These are phyloP conservation scores for Microctonus aethiopoides DNA, from an alignment of 2,888 invertebrate species.

Conservation along the genomic window DNA sequence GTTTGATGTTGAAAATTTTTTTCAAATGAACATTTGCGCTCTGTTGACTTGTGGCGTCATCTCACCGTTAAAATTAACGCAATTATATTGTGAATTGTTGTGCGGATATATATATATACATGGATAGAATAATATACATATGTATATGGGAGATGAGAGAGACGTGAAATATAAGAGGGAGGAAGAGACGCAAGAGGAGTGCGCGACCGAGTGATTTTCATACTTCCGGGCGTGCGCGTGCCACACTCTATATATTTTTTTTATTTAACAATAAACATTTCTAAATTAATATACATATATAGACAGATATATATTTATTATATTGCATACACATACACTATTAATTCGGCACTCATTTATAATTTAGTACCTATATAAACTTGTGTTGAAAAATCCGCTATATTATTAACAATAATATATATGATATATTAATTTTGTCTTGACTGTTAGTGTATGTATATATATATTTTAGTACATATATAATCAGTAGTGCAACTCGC, in stretches of 20 bases:
- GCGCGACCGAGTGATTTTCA: background rate
- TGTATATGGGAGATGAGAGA: too few species aligned
- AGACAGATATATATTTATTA: too few species aligned
- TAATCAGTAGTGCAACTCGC: background rate
- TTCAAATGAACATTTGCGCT: background rate
- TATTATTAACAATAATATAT: background rate
- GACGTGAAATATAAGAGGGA: background rate
- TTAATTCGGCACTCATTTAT: background rate
- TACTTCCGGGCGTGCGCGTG: background rate
- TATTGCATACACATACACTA: too few species aligned
- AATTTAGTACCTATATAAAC: background rate
- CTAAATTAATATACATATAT: background rate
- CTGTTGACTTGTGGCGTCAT: background rate
- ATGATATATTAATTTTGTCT: background rate
- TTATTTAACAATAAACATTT: too few species aligned
- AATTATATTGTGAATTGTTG: background rate
- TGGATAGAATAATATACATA: too few species aligned
- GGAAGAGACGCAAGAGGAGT: background rate
- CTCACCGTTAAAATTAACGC: constrained; percentile 11
- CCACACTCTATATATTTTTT: too few species aligned
- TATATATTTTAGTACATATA: too few species aligned
- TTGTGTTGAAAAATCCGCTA: background rate
- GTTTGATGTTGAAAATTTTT: background rate
- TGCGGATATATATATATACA: too few species aligned
- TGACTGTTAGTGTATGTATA: background rate